phyloP scores from a whole-genome alignment of 2,888 invertebrate species.

The Cylloceria caligata region DNA sequence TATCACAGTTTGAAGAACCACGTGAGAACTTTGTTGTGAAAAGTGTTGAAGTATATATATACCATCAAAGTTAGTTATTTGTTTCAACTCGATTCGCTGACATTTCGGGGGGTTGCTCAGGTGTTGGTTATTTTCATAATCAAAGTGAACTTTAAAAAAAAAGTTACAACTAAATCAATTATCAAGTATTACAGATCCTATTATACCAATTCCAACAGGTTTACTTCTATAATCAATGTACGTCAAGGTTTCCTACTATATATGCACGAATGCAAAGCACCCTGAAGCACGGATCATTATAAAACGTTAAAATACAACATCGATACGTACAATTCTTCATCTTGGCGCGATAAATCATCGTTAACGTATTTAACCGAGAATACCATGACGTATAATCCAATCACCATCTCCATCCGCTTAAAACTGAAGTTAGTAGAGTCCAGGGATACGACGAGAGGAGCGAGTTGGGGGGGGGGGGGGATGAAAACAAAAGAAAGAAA shows the following conservation, averaged over 20 bases:
- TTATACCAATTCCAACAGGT: no score
- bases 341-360: conserved; percentile 30
- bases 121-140: background rate
- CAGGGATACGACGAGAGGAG: no score
- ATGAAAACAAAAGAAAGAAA: conserved; percentile 18
- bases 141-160: background rate
- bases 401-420: conserved; percentile 24
- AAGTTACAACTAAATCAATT: background rate
- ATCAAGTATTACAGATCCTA: background rate
- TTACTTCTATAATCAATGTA: no score
- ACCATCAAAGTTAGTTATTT: no score
- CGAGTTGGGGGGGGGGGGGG: background rate
- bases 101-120: background rate
- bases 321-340: background rate
- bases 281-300: background rate
- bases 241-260: no score
- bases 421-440: conserved; percentile 2
- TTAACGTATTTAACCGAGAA: conserved; percentile 29
- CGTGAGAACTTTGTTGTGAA: background rate
- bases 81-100: background rate
- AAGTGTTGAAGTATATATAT: background rate
- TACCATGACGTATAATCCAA: conserved; percentile 42
- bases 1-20: conserved; percentile 23
- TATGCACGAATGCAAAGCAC: no score
- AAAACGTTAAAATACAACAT: background rate